A percentile compares a stretch with the other conserved stretches of the same genome.
Evolutionary conservation across 2,888 invertebrate species (phyloP).

Genomic region (Lasioglossum figueresi): DNA sequence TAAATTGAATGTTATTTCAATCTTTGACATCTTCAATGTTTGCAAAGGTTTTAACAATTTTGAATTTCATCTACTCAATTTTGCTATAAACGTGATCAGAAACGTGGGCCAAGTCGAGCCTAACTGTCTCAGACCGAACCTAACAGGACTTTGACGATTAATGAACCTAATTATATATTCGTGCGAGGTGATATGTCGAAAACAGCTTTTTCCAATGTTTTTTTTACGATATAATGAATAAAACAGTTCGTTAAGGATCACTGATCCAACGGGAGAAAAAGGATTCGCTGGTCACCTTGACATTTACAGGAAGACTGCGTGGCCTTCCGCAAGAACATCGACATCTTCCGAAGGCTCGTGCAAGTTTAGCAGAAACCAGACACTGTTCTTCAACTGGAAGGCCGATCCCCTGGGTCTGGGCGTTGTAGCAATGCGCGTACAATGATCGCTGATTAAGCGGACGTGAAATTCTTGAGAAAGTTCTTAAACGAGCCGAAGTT

Average conservation of each 20-base stretch:
- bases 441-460: conserved; percentile 42
- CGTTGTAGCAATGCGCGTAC: conserved; percentile 4
- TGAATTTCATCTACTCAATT: too few species aligned
- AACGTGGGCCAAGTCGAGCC: too few species aligned
- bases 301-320: conserved; percentile 6
- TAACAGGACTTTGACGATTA: too few species aligned
- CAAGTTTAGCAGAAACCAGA: neutral
- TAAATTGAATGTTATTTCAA: too few species aligned
- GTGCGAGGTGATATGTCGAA: neutral
- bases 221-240: too few species aligned
- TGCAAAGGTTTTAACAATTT: too few species aligned
- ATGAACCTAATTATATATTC: neutral
- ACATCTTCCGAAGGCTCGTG: neutral
- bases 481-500: conserved; percentile 35
- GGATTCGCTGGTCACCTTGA: conserved; percentile 25
- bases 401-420: neutral
- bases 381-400: neutral
- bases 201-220: too few species aligned
- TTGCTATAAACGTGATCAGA: too few species aligned
- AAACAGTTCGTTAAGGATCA: neutral
- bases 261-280: neutral
- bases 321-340: conserved; percentile 9
- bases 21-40: too few species aligned
- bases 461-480: conserved; percentile 62
- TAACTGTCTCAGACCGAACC: too few species aligned